Conservation (phyloP, 1,140 invertebrate species). For the Meloidogyne chitwoodi region DNA sequence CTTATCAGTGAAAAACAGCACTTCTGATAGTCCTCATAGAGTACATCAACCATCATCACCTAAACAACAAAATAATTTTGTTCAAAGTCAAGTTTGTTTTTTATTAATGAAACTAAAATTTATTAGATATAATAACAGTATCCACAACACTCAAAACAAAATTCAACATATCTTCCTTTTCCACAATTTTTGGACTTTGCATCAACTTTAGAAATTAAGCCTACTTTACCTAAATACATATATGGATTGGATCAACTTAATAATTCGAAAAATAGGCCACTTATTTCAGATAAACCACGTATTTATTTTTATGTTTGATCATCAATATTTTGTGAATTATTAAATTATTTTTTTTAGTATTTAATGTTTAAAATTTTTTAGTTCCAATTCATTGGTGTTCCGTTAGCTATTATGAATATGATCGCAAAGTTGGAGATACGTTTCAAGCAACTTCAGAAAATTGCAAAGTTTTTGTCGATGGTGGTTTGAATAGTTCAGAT, state of each 20-base stretch:
- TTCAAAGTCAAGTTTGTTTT: not conserved
- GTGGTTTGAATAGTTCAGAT: conserved; percentile 23
- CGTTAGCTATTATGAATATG: conserved; percentile 34
- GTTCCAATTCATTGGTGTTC: conserved; percentile 26
- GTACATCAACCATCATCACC: not conserved
- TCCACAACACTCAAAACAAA: not conserved
- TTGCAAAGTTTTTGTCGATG: conserved; percentile 31
- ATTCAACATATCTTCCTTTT: not conserved
- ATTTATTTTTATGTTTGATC: not conserved
- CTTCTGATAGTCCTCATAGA: not conserved
- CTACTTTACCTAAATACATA: conserved; percentile 25
- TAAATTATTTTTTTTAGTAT: not conserved
- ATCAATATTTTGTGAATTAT: not conserved
- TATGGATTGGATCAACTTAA: conserved; percentile 30
- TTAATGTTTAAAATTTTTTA: not conserved
- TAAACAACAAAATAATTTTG: not conserved
- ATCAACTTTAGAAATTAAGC: not conserved
- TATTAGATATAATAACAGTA: not conserved
- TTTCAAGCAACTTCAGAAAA: conserved; percentile 26
- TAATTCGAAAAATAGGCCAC: conserved; percentile 21
- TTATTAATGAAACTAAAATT: not conserved
- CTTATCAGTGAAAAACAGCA: not conserved
- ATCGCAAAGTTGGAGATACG: conserved; percentile 26
- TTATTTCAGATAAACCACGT: conserved; percentile 34
- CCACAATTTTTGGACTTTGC: not conserved